Evolutionary conservation across 2,113 vertebrate species (phyloP).

Genomic region (Anthoscopus minutus): DNA sequence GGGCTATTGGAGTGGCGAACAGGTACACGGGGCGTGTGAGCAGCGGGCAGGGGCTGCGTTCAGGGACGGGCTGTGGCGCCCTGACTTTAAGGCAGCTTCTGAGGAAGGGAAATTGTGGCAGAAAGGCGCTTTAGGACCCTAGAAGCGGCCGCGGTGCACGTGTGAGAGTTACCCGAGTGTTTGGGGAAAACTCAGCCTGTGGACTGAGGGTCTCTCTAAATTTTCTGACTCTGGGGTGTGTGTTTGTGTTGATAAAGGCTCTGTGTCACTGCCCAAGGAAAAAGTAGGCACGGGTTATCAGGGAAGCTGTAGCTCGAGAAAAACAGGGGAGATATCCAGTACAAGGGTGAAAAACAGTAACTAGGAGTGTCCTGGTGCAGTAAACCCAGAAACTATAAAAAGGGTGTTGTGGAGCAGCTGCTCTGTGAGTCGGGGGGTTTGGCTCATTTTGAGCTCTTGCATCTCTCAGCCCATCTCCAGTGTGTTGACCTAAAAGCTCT

Average conservation of each 20-base stretch:
- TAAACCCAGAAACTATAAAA: neutral
- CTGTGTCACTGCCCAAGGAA: neutral
- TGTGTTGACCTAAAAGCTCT: neutral
- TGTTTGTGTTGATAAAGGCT: neutral
- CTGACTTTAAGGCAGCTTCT: neutral
- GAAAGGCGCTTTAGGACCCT: neutral
- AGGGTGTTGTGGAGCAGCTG: neutral
- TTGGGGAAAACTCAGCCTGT: neutral
- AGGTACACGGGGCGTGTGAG: neutral
- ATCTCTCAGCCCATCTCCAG: neutral
- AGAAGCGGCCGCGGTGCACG: neutral
- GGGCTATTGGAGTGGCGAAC: neutral
- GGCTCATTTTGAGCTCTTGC: neutral
- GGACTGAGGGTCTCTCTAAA: accelerated
- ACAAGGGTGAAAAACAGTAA: neutral
- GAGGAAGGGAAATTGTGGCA: neutral
- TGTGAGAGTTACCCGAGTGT: neutral
- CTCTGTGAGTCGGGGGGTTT: neutral
- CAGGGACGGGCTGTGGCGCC: neutral
- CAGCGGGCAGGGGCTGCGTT: neutral
- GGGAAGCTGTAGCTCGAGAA: neutral
- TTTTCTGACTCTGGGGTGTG: accelerated
- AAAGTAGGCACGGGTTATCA: neutral
- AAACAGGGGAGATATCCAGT: neutral
- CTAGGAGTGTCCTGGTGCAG: neutral